Evolutionary conservation across 2,113 vertebrate genomes (phyloP), one percentile per base, ranked within the genome.

Genomic region (Blennius ocellaris): DNA sequence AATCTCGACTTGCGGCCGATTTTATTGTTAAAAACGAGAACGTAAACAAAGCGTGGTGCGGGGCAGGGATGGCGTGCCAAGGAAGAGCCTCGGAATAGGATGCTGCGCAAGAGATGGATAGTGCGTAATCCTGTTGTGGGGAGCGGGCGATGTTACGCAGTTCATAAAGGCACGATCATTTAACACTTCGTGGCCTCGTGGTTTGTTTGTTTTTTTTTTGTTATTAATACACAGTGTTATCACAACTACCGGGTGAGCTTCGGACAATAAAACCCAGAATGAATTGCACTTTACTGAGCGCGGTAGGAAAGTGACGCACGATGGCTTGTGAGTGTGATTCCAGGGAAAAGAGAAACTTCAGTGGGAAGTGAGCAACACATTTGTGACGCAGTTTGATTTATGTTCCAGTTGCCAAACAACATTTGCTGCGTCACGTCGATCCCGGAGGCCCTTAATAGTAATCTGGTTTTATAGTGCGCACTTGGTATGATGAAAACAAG

Each of bases 31-130:
- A 74, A 80, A 87, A 0, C 21, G 6, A 37, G 53, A 64, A 88
- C 71, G 87, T 90, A 84, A 90, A 90, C 85, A 90, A 87, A 80
- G 62, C 79, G 58, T 57, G 84, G 69, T 54, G 40, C 67, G 69
- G 81, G 21, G 76, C 49, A 41, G 73, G 80, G 78, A 78, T 88
- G 87, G 88, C 86, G 90, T 87, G 83, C 73, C 79, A 87, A 89
- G 82, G 84, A 68, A 85, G 76, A 82, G 79, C 78, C 21, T 76
- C 36, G 69, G 87, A 85, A 90, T 85, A 91, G 90, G 92, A 93
- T 93, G 92, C 92, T 93, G 93, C 90, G 92, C 92, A 89, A 83
- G 84, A 89, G 89, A 87, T 84, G 87, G 76, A 62, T 58, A 84
- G 88, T 91, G 92, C 89, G 89, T 89, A 92, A 89, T 92, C 89